Percentiles rank a stretch among this genome's conserved stretches.
These are phyloP conservation scores for Podilymbus podiceps DNA, from an alignment of 2,113 vertebrate species.

Conservation along the genomic window DNA sequence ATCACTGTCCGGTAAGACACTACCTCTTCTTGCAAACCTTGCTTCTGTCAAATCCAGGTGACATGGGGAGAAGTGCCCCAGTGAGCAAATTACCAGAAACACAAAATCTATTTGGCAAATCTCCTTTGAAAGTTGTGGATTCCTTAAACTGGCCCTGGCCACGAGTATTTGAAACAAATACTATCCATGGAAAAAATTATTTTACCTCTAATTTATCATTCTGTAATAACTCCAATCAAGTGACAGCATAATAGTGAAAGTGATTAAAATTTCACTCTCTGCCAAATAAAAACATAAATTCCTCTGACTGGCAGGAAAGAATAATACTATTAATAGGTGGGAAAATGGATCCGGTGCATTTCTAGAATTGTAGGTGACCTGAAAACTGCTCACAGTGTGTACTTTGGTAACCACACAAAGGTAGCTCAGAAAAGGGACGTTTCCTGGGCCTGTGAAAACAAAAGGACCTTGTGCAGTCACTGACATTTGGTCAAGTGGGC, in stretches of 20 bases:
- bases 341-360: neutral
- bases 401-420: neutral
- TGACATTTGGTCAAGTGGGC: neutral
- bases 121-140: neutral
- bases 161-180: neutral
- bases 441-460: neutral
- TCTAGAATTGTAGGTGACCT: neutral
- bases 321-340: neutral
- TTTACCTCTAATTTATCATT: neutral
- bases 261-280: neutral
- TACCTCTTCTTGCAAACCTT: neutral
- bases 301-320: neutral
- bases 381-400: neutral
- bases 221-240: neutral
- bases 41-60: neutral
- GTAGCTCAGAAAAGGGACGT: neutral
- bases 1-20: neutral
- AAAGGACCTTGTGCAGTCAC: neutral
- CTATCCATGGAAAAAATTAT: neutral
- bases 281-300: neutral
- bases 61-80: neutral
- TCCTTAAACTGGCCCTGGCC: neutral
- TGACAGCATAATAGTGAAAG: neutral
- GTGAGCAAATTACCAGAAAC: neutral
- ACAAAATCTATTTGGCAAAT: neutral